Evolutionary conservation across 1,140 invertebrate genomes (phyloP), one percentile per base, ranked within the genome.

Genomic region (Muscidifurax raptorellus): DNA sequence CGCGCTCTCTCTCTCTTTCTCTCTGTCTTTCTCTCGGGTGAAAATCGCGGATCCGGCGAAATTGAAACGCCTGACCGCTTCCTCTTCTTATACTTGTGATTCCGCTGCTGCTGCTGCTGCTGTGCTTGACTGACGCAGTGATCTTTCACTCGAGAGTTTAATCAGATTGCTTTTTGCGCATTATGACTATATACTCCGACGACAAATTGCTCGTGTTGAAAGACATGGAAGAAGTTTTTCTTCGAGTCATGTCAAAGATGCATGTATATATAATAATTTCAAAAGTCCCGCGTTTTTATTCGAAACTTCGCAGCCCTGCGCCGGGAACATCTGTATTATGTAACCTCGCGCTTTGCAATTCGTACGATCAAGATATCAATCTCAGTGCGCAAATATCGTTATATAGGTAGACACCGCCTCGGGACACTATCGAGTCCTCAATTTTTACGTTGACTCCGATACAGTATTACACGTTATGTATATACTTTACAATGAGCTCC

Each of bases 51-150:
- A 82, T 82, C 80, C 28, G 28, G 25, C 74, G 32, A 85, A 85
- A 85, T 85, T 85, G 84, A 85, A 85, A 85, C 66, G 72, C 80
- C 59, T 47, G 71, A 77, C 72, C 67, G 36, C 47, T 72, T 30
- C 22, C n/a, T 72, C 66, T 30, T 44, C 40, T 59, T 7, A 6
- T n/a, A 59, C 52, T 59, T 59, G 52, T n/a, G 52, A 59, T 59
- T 59, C 52, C 52, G 47, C 6, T 64, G 28, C 67, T 12, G 27
- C n/a, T 10, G 3, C 72, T 22, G 72, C n/a, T 30, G 12, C 67
- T 32, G 67, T 40, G 7, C 69, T 28, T 74, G 66, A 79, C 47
- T 79, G 76, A 74, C 67, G 76, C 47, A 22, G 15, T 78, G 76
- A 80, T 84, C 77, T 80, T 74, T 25, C 71, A 25, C 67, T 44